These are phyloP conservation scores for Indri indri DNA, from an alignment of 2,113 vertebrate species.

Conservation along the genomic window DNA sequence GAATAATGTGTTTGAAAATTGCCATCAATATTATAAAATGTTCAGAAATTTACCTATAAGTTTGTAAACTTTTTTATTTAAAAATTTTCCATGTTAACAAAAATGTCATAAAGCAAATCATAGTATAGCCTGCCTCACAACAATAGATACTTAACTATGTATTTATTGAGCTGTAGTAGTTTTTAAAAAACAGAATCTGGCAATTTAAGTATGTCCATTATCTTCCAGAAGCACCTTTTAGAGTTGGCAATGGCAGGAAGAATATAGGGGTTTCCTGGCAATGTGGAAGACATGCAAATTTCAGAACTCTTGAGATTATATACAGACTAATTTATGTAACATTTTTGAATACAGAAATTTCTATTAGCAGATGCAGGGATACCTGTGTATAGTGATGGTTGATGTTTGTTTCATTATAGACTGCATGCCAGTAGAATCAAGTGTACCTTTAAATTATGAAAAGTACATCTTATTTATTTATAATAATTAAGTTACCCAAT, in stretches of 20 bases:
- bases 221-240: background rate
- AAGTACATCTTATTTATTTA: background rate
- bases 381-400: background rate
- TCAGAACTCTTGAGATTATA: background rate
- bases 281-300: background rate
- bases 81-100: background rate
- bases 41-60: constrained; percentile 1
- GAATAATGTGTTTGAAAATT: background rate
- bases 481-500: background rate
- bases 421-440: background rate
- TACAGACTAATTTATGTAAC: background rate
- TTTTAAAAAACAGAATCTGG: background rate
- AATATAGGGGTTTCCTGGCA: background rate
- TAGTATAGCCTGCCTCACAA: background rate
- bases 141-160: background rate
- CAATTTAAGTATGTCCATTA: background rate
- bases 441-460: background rate
- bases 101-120: background rate
- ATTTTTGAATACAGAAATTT: constrained; percentile 25
- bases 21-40: background rate
- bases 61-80: constrained; percentile 7
- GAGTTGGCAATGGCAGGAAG: background rate
- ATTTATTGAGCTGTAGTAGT: background rate
- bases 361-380: background rate
- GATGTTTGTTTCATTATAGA: background rate